phyloP scores from a whole-genome alignment of 1,140 invertebrate genomes.

The Fragariocoptes setiger region DNA sequence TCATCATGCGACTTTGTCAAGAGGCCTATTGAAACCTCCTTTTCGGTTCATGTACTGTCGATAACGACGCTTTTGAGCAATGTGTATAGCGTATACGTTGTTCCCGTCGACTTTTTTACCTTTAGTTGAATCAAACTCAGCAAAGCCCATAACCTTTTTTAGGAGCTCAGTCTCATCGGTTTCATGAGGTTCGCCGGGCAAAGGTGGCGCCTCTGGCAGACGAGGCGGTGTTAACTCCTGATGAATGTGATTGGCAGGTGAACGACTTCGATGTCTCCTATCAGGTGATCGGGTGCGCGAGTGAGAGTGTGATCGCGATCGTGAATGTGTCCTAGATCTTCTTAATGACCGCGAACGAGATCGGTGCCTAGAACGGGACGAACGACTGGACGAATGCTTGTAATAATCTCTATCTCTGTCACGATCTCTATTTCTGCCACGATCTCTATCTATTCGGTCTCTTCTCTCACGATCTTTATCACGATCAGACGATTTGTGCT shows the following conservation, averaged over 20 bases:
- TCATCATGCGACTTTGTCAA: slow-evolving; percentile 51
- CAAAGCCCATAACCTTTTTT: slow-evolving; percentile 87
- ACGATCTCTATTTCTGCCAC: not conserved
- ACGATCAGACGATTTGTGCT: not conserved
- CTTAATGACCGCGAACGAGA: not conserved
- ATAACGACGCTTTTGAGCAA: slow-evolving; percentile 81
- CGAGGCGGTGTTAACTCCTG: slow-evolving; percentile 10
- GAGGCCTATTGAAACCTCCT: slow-evolving; percentile 86
- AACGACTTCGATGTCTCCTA: not conserved
- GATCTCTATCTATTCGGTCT: not conserved
- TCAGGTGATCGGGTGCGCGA: not conserved
- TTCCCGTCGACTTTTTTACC: slow-evolving; percentile 66
- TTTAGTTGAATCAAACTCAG: slow-evolving; percentile 54
- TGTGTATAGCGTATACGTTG: slow-evolving; percentile 61
- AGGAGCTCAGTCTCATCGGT: slow-evolving; percentile 73
- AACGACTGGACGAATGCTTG: not conserved
- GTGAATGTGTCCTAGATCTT: not conserved
- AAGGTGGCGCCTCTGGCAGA: slow-evolving; percentile 11
- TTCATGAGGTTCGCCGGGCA: slow-evolving; percentile 32
- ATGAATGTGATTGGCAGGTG: not conserved
- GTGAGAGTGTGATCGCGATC: not conserved
- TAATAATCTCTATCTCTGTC: not conserved
- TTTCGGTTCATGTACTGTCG: slow-evolving; percentile 94
- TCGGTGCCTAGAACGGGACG: not conserved
- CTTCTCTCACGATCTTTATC: slow-evolving; percentile 1